phyloP scores from a whole-genome alignment of 2,797 vertebrate species.

The Onychomys leucogaster region DNA sequence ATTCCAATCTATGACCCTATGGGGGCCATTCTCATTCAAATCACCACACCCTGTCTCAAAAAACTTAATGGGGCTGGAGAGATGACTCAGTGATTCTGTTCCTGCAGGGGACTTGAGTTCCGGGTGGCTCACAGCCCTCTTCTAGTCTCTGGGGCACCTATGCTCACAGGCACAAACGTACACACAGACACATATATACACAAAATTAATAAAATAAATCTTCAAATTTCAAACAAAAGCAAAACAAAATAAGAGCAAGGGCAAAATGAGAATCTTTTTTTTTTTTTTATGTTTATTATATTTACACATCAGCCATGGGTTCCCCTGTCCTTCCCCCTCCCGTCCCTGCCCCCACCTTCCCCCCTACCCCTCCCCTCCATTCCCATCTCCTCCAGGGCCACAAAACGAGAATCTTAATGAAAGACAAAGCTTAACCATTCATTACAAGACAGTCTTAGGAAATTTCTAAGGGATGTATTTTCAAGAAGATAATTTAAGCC shows the following conservation, averaged over 20 bases:
- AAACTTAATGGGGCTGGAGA: not conserved
- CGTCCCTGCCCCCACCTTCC: too few relatives aligned
- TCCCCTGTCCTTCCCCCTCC: too few relatives aligned
- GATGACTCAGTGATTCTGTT: not conserved
- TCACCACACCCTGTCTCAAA: not conserved
- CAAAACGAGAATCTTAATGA: slow-evolving; percentile 31
- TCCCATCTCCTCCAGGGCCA: too few relatives aligned
- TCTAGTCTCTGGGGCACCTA: not conserved
- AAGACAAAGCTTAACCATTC: not conserved
- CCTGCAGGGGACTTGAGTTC: not conserved
- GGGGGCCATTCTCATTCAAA: not conserved
- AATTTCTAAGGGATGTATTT: not conserved
- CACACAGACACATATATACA: not conserved
- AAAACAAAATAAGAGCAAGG: not conserved
- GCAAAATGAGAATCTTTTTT: slow-evolving; percentile 32
- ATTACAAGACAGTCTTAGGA: not conserved
- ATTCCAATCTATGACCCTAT: not conserved
- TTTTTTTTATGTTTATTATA: too few relatives aligned
- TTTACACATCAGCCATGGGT: too few relatives aligned
- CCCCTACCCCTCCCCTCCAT: too few relatives aligned
- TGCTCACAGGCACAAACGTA: not conserved
- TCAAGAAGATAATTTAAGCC: not conserved
- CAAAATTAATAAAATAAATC: not conserved
- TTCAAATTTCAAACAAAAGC: not conserved
- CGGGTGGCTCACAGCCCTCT: not conserved